phyloP scores from a whole-genome alignment of 92 coral and sea anemone genomes.

The Anthopleura xanthogrammica region DNA sequence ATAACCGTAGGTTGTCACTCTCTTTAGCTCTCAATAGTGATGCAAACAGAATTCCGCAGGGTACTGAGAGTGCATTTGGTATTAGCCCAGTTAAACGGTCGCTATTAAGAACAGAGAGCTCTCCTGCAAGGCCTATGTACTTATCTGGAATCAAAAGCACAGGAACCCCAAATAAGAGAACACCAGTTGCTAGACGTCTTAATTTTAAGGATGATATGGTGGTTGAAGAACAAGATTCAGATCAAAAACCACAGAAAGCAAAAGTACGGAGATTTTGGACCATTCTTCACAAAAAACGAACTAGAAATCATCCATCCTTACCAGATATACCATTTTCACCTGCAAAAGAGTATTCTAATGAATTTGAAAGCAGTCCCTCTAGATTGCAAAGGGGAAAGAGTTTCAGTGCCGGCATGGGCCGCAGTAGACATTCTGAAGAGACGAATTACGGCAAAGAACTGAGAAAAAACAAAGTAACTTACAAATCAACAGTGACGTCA shows the following conservation, averaged over 20 bases:
- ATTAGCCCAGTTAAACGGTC: conserved; percentile 12
- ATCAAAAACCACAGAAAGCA: conserved; percentile 64
- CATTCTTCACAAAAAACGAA: conserved; percentile 63
- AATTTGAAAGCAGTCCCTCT: conserved; percentile 2
- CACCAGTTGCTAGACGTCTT: conserved; percentile 45
- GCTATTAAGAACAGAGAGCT: conserved; percentile 11
- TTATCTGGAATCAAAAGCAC: neutral
- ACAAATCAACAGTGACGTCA: neutral
- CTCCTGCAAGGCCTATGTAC: neutral
- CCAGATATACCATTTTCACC: conserved; percentile 31
- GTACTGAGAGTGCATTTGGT: conserved; percentile 22
- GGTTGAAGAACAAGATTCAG: conserved; percentile 30
- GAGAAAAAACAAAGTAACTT: neutral
- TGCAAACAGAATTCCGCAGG: conserved; percentile 58
- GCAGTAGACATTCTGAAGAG: neutral
- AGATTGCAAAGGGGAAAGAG: conserved; percentile 19
- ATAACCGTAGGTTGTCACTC: conserved; percentile 59
- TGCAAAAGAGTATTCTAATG: conserved; percentile 27
- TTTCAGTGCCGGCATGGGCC: conserved; percentile 25
- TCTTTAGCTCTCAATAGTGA: conserved; percentile 53
- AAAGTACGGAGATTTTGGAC: conserved; percentile 66
- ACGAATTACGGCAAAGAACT: conserved; percentile 2
- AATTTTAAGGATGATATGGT: conserved; percentile 83
- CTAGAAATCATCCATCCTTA: conserved; percentile 30
- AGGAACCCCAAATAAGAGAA: conserved; percentile 21